These are phyloP conservation scores for Haliclona indistincta DNA, from an alignment of 37 sponge, comb jelly and placozoan genomes.

Conservation along the genomic window DNA sequence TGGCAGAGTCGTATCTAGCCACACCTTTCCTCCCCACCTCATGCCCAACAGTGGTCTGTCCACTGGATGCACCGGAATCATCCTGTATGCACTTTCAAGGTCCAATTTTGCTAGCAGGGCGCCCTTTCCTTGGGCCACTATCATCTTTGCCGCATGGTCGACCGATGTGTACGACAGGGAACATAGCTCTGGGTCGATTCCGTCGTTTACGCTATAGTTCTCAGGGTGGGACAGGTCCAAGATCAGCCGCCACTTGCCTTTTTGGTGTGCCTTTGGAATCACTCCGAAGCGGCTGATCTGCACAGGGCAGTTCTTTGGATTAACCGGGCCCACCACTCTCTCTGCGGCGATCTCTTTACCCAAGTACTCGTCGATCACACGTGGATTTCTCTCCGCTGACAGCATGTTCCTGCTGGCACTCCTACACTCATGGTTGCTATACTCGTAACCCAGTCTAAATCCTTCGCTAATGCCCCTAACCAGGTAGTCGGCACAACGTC, in stretches of 20 bases:
- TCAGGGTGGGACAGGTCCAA: slow-evolving; percentile 26
- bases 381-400: slow-evolving; percentile 16
- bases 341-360: slow-evolving; percentile 2
- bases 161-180: slow-evolving; percentile 7
- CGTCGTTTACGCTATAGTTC: slow-evolving; percentile 29
- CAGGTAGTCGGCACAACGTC: not conserved
- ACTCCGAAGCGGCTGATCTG: slow-evolving; percentile 48
- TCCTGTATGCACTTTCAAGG: slow-evolving; percentile 22
- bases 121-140: not conserved
- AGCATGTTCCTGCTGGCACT: slow-evolving; percentile 21
- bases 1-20: slow-evolving; percentile 2
- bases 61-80: slow-evolving; percentile 26
- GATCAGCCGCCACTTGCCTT: slow-evolving; percentile 36
- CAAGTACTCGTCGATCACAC: slow-evolving; percentile 34
- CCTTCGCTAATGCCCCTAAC: slow-evolving; percentile 3
- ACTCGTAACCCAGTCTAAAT: slow-evolving; percentile 22
- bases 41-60: slow-evolving; percentile 18
- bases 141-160: slow-evolving; percentile 14
- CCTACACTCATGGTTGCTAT: not conserved
- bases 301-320: not conserved
- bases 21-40: not conserved
- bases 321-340: slow-evolving; percentile 14
- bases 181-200: slow-evolving; percentile 9
- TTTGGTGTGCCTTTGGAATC: slow-evolving; percentile 20
- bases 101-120: slow-evolving; percentile 19